These are phyloP conservation scores for Pseudotriccus pelzelni DNA, from an alignment of 2,797 vertebrate species.

Conservation along the genomic window DNA sequence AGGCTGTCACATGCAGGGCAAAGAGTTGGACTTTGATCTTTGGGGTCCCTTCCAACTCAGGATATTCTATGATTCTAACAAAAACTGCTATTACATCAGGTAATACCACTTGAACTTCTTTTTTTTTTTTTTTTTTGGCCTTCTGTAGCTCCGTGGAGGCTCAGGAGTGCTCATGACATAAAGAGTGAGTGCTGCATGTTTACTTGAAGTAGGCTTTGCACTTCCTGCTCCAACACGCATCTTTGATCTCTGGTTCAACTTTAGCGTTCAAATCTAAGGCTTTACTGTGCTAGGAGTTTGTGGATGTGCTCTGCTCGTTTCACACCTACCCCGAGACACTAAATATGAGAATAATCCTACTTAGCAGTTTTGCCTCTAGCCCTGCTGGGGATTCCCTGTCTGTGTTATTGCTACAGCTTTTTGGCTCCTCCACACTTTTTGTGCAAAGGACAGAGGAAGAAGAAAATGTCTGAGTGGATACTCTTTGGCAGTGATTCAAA, in stretches of 20 bases:
- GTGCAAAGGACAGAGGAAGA: background rate
- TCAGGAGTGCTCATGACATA: background rate
- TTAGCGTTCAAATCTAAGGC: background rate
- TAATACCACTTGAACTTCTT: background rate
- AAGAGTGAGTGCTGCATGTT: fast-evolving
- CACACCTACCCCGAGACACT: background rate
- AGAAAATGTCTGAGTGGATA: background rate
- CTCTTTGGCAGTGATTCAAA: background rate
- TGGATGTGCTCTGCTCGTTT: background rate
- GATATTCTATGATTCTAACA: background rate
- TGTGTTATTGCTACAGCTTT: background rate
- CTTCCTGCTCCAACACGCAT: background rate
- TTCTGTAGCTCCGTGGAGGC: background rate
- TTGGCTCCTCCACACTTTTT: background rate
- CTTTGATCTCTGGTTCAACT: background rate
- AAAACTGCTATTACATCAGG: background rate
- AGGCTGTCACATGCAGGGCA: background rate
- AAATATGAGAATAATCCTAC: background rate
- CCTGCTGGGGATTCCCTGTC: background rate
- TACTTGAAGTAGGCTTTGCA: background rate
- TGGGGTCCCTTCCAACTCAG: background rate
- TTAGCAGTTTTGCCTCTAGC: background rate
- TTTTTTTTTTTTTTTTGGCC: background rate
- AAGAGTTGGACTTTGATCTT: background rate
- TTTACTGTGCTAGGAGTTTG: background rate